Percentiles rank a stretch among this genome's conserved stretches.
Conservation (phyloP, 2,888 invertebrate species). For the Ochropleura plecta region DNA sequence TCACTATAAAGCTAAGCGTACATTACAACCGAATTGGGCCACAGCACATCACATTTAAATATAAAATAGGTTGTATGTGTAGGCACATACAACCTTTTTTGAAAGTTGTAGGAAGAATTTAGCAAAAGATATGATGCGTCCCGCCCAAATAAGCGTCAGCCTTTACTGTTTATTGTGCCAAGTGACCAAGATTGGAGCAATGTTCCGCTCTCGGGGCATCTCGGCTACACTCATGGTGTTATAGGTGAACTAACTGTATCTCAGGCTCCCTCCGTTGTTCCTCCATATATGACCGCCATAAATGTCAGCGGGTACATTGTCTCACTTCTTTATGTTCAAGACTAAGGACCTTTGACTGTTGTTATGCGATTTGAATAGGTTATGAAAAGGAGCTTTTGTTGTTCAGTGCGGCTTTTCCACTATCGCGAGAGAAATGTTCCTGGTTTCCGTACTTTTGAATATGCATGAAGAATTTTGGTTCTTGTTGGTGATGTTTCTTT, state of each 20-base stretch:
- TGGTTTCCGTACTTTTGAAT: constrained; percentile 5
- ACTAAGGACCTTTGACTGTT: constrained; percentile 57
- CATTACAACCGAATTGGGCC: neutral
- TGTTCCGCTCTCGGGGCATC: constrained; percentile 82
- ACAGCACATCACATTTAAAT: neutral
- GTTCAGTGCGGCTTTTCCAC: constrained; percentile 15
- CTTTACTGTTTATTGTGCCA: constrained; percentile 63
- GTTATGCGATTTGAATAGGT: constrained; percentile 52
- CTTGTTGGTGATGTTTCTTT: constrained; percentile 9
- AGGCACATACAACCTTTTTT: no score
- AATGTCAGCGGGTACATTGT: constrained; percentile 64
- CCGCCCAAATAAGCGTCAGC: constrained; percentile 2
- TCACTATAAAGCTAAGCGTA: constrained; percentile 27
- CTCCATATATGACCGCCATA: constrained; percentile 68
- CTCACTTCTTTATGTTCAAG: constrained; percentile 57
- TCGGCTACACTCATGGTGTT: constrained; percentile 77
- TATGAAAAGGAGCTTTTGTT: constrained; percentile 43
- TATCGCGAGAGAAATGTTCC: constrained; percentile 26
- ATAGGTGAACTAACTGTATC: constrained; percentile 82
- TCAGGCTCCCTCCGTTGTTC: constrained; percentile 75
- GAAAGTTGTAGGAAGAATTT: neutral
- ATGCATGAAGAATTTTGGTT: constrained; percentile 21
- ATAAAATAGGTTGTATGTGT: neutral
- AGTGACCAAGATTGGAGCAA: constrained; percentile 74
- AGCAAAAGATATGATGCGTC: neutral